These are phyloP conservation scores for Oscheius sp. DNA, from an alignment of 2,888 invertebrate genomes.

Conservation along the genomic window DNA sequence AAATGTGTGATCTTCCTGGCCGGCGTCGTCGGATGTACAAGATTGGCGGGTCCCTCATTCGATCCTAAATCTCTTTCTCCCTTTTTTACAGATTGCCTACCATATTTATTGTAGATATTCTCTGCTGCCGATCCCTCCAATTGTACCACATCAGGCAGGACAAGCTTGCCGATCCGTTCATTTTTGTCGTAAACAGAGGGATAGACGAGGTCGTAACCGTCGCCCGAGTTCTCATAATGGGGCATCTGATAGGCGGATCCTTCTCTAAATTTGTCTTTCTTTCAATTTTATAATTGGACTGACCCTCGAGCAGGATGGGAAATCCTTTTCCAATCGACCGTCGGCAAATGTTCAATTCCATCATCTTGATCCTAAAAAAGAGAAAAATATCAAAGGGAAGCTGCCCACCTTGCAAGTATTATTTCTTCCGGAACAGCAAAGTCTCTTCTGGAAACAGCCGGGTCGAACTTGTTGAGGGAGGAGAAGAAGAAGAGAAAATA, in stretches of 20 bases:
- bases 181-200: conserved; percentile 47
- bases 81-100: conserved; percentile 9
- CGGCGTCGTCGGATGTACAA: conserved; percentile 35
- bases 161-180: conserved; percentile 56
- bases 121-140: conserved; percentile 53
- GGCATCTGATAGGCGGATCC: conserved; percentile 39
- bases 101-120: conserved; percentile 48
- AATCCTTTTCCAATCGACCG: conserved; percentile 11
- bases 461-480: conserved; percentile 19
- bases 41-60: conserved; percentile 29
- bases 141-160: conserved; percentile 61
- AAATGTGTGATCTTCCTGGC: conserved; percentile 43
- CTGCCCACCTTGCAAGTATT: conserved; percentile 51
- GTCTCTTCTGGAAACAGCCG: conserved; percentile 56
- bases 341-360: conserved; percentile 37
- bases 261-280: neutral
- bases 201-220: conserved; percentile 49
- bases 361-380: conserved; percentile 34
- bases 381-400: neutral
- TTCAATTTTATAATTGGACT: neutral
- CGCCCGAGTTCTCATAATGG: conserved; percentile 49
- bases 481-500: conserved; percentile 11
- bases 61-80: neutral
- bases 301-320: neutral
- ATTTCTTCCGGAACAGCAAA: conserved; percentile 64